Conservation (phyloP, 2,888 invertebrate genomes). For the Thera britannica region DNA sequence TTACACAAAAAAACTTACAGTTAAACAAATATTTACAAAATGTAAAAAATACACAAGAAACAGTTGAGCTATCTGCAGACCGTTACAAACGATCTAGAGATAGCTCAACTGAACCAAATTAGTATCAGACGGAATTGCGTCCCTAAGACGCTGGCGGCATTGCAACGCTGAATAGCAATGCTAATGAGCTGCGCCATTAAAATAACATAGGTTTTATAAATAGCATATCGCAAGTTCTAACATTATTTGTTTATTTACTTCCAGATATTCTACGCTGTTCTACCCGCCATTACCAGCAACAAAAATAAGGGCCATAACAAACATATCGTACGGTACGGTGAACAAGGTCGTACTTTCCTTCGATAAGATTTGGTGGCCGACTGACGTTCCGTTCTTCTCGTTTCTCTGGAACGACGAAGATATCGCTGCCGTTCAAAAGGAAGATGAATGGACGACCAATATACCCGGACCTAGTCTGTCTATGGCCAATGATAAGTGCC, state of each 20-base stretch:
- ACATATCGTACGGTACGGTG: constrained; percentile 23
- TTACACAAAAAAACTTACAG: too few relatives aligned
- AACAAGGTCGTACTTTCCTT: constrained; percentile 21
- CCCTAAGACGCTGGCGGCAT: too few relatives aligned
- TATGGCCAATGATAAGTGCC: constrained; percentile 22
- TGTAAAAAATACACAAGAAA: too few relatives aligned
- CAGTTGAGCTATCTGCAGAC: too few relatives aligned
- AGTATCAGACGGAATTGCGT: too few relatives aligned
- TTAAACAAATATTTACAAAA: too few relatives aligned
- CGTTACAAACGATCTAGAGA: too few relatives aligned
- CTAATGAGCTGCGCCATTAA: too few relatives aligned
- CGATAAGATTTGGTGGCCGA: constrained; percentile 22
- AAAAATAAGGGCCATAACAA: constrained; percentile 15
- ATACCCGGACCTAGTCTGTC: constrained; percentile 20
- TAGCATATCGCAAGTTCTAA: neutral
- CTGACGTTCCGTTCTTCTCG: constrained; percentile 5
- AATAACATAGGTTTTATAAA: too few relatives aligned
- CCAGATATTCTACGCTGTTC: constrained; percentile 18
- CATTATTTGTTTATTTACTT: neutral
- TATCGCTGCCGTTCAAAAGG: neutral
- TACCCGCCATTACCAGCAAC: constrained; percentile 11
- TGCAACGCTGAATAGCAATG: too few relatives aligned
- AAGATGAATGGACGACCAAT: constrained; percentile 21
- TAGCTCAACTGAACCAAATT: too few relatives aligned
- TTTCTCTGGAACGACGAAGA: constrained; percentile 23